Evolutionary conservation across 2,888 invertebrate genomes (phyloP).

Genomic region (Ichneumoninae sp.): DNA sequence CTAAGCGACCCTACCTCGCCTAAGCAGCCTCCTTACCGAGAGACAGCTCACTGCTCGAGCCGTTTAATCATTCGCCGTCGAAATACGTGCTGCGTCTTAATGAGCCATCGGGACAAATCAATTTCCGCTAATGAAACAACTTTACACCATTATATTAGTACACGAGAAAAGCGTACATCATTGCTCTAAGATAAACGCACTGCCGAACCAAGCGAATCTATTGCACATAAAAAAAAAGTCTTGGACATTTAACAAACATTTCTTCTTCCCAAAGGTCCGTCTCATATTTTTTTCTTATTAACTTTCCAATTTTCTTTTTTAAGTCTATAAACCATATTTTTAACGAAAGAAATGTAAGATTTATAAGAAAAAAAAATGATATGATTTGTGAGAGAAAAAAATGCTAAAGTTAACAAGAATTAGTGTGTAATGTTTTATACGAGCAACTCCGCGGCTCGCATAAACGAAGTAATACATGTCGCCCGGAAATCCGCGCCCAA

Average conservation of each 20-base stretch:
- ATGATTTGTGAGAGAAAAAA: too few relatives aligned
- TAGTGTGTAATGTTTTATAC: too few relatives aligned
- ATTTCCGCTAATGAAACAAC: constrained; percentile 9
- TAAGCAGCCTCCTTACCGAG: constrained; percentile 40
- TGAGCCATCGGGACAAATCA: constrained; percentile 7
- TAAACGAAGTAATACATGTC: neutral
- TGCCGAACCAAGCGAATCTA: neutral
- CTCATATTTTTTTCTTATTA: too few relatives aligned
- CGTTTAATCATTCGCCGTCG: constrained; percentile 29
- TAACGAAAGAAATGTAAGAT: too few relatives aligned
- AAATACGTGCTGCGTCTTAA: neutral
- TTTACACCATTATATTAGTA: neutral
- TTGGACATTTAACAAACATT: too few relatives aligned
- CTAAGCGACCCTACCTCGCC: constrained; percentile 39
- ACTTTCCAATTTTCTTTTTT: too few relatives aligned
- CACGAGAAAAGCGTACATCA: neutral
- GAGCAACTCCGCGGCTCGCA: neutral
- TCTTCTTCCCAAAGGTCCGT: too few relatives aligned
- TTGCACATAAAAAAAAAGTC: too few relatives aligned
- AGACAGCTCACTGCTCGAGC: constrained; percentile 48
- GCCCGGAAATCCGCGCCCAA: constrained; percentile 33
- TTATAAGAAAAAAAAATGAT: too few relatives aligned
- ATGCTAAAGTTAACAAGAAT: too few relatives aligned
- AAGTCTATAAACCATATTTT: too few relatives aligned
- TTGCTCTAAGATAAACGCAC: neutral